Conservation (phyloP, 1,140 invertebrate species). For the Neotoxoptera formosana region DNA sequence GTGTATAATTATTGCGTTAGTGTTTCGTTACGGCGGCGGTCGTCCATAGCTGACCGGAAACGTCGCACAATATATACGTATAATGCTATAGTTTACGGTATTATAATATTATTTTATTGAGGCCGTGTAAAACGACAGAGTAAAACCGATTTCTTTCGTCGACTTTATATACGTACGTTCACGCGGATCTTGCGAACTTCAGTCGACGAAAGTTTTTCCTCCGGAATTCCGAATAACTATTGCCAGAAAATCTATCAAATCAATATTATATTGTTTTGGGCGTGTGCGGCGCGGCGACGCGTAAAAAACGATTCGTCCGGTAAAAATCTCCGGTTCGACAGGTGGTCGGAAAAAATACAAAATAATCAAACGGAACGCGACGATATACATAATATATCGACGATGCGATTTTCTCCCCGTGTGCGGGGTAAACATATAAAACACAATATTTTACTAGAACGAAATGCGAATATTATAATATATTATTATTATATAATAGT, state of each 20-base stretch:
- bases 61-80: neutral
- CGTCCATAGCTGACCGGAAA: neutral
- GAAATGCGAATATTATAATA: neutral
- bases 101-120: too few species aligned
- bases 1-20: slow-evolving; percentile 7
- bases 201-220: neutral
- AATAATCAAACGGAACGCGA: neutral
- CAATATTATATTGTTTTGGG: neutral
- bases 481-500: neutral
- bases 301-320: neutral
- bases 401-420: neutral
- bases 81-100: neutral
- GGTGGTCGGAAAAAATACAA: neutral
- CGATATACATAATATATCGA: too few species aligned
- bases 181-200: neutral
- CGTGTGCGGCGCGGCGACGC: too few species aligned
- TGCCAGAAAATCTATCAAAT: neutral
- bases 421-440: neutral
- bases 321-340: neutral
- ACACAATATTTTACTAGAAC: too few species aligned
- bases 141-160: neutral
- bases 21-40: neutral
- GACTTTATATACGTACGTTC: neutral
- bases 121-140: neutral
- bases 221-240: neutral